Evolutionary conservation across 2,113 vertebrate species (phyloP).

Genomic region (Xiphophorus couchianus): DNA sequence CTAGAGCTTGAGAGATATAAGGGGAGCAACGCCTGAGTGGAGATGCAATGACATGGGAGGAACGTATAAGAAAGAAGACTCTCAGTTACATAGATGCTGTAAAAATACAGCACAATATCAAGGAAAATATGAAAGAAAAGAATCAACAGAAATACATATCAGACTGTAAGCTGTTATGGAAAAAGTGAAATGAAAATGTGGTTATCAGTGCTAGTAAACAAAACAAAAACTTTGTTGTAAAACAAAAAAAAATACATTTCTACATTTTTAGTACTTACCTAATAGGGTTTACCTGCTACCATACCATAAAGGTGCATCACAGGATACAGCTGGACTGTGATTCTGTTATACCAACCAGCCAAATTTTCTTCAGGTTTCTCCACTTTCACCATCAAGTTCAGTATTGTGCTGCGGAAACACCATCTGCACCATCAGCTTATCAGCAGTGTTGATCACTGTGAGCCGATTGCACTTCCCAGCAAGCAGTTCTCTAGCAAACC

Average conservation of each 20-base stretch:
- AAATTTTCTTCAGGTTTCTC: too few relatives aligned
- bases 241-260: background rate
- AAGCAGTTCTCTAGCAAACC: too few relatives aligned
- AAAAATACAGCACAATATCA: background rate
- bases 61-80: background rate
- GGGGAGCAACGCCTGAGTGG: conserved; percentile 21
- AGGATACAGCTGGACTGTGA: too few relatives aligned
- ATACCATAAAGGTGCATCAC: too few relatives aligned
- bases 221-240: background rate
- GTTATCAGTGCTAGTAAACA: background rate
- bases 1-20: conserved; percentile 28
- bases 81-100: background rate
- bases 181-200: background rate
- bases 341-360: too few relatives aligned
- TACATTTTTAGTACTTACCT: too few relatives aligned
- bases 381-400: too few relatives aligned
- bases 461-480: too few relatives aligned
- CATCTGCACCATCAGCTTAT: too few relatives aligned
- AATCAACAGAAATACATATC: background rate
- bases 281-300: too few relatives aligned
- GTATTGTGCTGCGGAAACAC: too few relatives aligned
- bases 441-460: too few relatives aligned
- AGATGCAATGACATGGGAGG: conserved; percentile 16
- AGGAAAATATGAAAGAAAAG: background rate
- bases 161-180: background rate